A percentile compares a stretch with the other conserved stretches of the same genome.
Conservation (phyloP, 2,888 invertebrate species). For the Agrochola macilenta region DNA sequence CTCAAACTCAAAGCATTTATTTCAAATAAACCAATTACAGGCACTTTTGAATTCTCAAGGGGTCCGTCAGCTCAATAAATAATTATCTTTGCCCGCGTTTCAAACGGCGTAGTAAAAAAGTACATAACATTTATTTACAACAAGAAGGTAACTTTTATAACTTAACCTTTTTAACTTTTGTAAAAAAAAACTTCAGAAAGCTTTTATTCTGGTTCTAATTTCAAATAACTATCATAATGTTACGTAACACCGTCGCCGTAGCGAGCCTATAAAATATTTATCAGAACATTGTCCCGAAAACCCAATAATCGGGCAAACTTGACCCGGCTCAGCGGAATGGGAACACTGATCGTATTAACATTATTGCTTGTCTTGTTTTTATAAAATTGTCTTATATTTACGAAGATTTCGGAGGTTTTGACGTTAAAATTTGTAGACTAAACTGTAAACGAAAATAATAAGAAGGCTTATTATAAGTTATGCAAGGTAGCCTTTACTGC, state of each 20-base stretch:
- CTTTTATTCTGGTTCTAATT: constrained; percentile 24
- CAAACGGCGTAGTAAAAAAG: neutral
- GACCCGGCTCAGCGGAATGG: constrained; percentile 50
- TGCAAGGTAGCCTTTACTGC: neutral
- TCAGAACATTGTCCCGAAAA: constrained; percentile 43
- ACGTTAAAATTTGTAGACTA: neutral
- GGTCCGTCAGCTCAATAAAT: too few species aligned
- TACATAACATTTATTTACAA: neutral
- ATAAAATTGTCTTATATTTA: constrained; percentile 19
- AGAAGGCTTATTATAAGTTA: neutral
- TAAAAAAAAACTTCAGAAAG: neutral
- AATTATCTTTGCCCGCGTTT: too few species aligned
- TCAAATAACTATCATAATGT: constrained; percentile 14
- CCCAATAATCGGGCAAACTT: constrained; percentile 53
- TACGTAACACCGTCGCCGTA: constrained; percentile 15
- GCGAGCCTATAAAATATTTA: constrained; percentile 61
- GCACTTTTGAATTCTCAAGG: too few species aligned
- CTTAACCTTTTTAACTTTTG: neutral
- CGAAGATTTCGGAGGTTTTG: too few species aligned
- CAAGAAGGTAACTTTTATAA: neutral
- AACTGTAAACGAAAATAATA: too few species aligned
- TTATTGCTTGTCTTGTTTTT: constrained; percentile 30
- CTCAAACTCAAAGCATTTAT: too few species aligned
- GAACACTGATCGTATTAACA: constrained; percentile 45
- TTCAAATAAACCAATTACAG: too few species aligned